A percentile compares a stretch with the other conserved stretches of the same genome.
These are phyloP conservation scores for Caenorhabditis wallacei DNA, from an alignment of 2,888 invertebrate species.

Conservation along the genomic window DNA sequence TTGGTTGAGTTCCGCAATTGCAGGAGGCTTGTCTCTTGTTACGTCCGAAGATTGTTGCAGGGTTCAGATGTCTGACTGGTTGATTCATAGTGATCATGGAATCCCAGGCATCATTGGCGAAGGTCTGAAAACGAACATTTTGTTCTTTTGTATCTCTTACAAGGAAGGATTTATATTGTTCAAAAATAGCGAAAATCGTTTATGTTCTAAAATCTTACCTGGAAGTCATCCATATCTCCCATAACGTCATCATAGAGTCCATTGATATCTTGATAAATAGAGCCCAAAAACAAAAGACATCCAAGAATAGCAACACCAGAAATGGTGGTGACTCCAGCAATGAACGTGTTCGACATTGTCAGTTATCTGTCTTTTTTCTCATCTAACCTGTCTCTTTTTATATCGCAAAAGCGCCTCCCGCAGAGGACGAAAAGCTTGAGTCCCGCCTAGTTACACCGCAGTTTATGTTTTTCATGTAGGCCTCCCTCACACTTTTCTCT, in stretches of 20 bases:
- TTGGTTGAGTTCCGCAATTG: constrained; percentile 67
- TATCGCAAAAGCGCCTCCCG: constrained; percentile 46
- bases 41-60: constrained; percentile 61
- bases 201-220: constrained; percentile 34
- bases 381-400: constrained; percentile 44
- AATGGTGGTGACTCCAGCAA: constrained; percentile 62
- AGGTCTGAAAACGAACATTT: constrained; percentile 21
- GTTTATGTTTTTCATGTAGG: constrained; percentile 34
- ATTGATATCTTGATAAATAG: constrained; percentile 72
- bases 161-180: background rate
- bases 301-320: constrained; percentile 68
- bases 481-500: background rate
- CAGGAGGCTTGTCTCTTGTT: constrained; percentile 70
- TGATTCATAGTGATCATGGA: constrained; percentile 55
- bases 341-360: constrained; percentile 63
- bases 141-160: background rate
- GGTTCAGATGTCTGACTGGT: constrained; percentile 40
- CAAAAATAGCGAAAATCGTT: background rate
- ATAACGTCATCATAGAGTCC: constrained; percentile 70
- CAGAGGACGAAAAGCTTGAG: constrained; percentile 32
- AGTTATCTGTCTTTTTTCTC: constrained; percentile 1
- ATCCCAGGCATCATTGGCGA: constrained; percentile 68
- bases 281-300: constrained; percentile 63
- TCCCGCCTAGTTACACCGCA: constrained; percentile 63
- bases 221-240: constrained; percentile 67